A percentile compares a stretch with the other conserved stretches of the same genome.
These are phyloP conservation scores for Scytalopus superciliaris DNA, from an alignment of 2,113 vertebrate species.

Conservation along the genomic window DNA sequence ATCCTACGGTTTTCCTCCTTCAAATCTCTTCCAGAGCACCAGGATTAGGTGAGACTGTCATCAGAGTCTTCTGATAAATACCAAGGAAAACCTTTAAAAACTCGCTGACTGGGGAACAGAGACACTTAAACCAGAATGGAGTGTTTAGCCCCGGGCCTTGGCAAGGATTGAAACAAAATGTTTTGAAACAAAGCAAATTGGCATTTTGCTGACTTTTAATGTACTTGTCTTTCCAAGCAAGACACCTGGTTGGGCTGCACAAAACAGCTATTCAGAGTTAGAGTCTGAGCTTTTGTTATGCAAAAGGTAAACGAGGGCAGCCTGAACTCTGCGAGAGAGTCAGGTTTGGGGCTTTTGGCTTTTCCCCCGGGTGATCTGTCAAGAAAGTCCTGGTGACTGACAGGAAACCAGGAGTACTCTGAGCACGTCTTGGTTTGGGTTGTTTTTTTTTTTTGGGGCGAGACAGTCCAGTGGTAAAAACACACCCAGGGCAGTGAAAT, in stretches of 20 bases:
- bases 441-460: too few species aligned
- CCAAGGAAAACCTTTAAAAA: background rate
- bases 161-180: slow-evolving; percentile 71
- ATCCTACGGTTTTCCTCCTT: background rate
- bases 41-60: slow-evolving; percentile 40
- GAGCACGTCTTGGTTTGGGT: background rate
- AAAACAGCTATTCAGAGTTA: slow-evolving; percentile 67
- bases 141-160: slow-evolving; percentile 71
- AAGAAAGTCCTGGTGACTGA: background rate
- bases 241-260: slow-evolving; percentile 72
- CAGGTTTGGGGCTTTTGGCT: background rate
- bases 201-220: slow-evolving; percentile 73
- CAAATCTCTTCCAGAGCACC: slow-evolving; percentile 48
- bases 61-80: slow-evolving; percentile 20
- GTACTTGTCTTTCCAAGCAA: slow-evolving; percentile 48
- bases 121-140: slow-evolving; percentile 56
- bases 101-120: slow-evolving; percentile 5
- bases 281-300: slow-evolving; percentile 64
- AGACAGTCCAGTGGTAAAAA: background rate
- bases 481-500: background rate
- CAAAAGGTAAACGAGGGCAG: slow-evolving; percentile 66
- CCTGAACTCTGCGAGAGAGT: slow-evolving; percentile 50
- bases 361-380: background rate
- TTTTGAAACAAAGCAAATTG: slow-evolving; percentile 74
- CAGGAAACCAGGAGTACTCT: background rate